Evolutionary conservation across 2,888 invertebrate genomes (phyloP), one percentile per base, ranked within the genome.

Genomic region (Drosophila nigritarsus): DNA sequence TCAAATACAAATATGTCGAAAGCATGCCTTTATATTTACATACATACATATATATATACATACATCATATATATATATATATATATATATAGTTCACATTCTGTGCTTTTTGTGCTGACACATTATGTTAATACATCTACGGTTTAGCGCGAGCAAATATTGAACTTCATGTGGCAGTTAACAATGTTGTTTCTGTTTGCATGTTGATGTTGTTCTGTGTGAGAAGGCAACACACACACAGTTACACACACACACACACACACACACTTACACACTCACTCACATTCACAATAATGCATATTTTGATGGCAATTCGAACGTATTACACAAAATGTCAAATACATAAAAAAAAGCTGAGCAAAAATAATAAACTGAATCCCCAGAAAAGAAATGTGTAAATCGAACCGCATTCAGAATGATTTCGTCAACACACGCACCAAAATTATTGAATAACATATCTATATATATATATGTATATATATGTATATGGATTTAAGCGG

Each of bases 91-190:
- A 32, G 36, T 50, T 49, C 54, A 65, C 24, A 65, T 73, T 63
- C 48, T 53, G 69, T 67, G 64, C 63, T 61, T 71, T 82, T 66
- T 71, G 70, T 48, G 78, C 73, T 69, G 74, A 73, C 80, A 83
- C 85, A 85, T 85, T 79, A 85, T 85, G 85, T 81, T 87, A 85
- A 85, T 87, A 82, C 75, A 70, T 73, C 73, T 69, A 78, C 73
- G 82, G 84, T 71, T 87, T 75, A 85, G 79, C 81, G 79, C 74
- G 59, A 65, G 73, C 83, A 83, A 87, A 87, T 85, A 85, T 87
- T 85, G 85, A 80, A 76, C 80, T 75, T 65, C 65, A 74, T 76
- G 72, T 75, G 69, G 78, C 80, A 78, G 73, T 68, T 75, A 67
- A 65, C 67, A 68, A 49, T 55, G 69, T 67, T 62, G 42, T 58